Base-by-base conservation (phyloP, 1,140 invertebrate species). In the Schlechtendalia chinensis region DNA sequence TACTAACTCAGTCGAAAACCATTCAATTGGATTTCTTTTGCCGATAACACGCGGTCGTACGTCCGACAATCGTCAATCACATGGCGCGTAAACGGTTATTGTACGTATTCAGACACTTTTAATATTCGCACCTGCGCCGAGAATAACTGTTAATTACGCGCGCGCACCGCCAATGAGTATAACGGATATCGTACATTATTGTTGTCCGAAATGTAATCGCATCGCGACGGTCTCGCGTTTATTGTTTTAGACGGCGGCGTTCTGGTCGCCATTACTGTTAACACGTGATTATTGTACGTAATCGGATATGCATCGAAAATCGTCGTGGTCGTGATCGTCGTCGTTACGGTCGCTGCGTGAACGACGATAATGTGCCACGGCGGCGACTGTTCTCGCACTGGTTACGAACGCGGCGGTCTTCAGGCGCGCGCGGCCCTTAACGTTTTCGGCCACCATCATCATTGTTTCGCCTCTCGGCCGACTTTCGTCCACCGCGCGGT, bases 401-500 rank as follows among this genome's bases (percentile, higher is more conserved):
- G 54, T 72, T 53, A 54, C 29, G 47, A 72, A 72, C 47, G 29
- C 50, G 47, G 24, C 29, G 27, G 69, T 72, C 50, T 72, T 53
- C 69, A 19, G 47, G 29, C 32, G 32, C 32, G 32, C 8, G 32
- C 16, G 69, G 47, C 69, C 69, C 69, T 72, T 72, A 53, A 72
- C 54, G 69, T 72, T 72, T 72, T 72, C 53, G 24, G 69, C 69
- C 47, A 72, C 69, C 69, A 72, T 47, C 69, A 72, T 72, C 69
- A 72, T 72, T 72, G 69, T 72, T 72, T 72, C 54, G 53, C 69
- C 69, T 72, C 69, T 27, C 69, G 29, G 50, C 24, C 69, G 50
- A 27, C 24, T 27, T 27, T 53, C 17, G 47, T 72, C 69, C 47
- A 19, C 16, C 27, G 19, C 5, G 69, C 39, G 12, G 22, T 53